phyloP scores from a whole-genome alignment of 2,113 vertebrate genomes.

The Perca schrenkii region DNA sequence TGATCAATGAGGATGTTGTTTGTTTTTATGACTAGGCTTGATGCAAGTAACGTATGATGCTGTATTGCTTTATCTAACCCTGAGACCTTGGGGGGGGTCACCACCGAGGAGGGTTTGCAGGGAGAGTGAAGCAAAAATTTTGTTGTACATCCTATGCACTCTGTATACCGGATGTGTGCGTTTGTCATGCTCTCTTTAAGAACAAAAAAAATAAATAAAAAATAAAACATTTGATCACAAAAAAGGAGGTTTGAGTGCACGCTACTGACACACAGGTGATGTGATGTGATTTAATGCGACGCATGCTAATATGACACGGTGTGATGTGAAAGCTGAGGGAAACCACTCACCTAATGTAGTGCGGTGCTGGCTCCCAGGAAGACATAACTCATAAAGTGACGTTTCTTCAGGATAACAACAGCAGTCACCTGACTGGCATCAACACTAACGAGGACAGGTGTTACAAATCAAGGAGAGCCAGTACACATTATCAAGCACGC shows the following conservation, averaged over 20 bases:
- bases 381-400: background rate
- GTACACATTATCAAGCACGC: background rate
- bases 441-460: background rate
- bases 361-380: background rate
- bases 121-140: no score
- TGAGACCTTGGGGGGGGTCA: no score
- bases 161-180: no score
- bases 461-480: background rate
- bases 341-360: background rate
- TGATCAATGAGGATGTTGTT: background rate
- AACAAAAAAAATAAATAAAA: no score
- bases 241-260: no score
- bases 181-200: no score
- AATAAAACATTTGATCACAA: no score
- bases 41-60: no score
- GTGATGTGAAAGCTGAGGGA: background rate
- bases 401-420: background rate
- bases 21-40: no score
- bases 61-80: no score
- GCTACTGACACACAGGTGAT: background rate
- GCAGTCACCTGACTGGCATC: background rate
- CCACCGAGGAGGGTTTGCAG: no score
- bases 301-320: background rate
- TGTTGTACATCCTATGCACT: no score
- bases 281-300: background rate